Evolutionary conservation across 2,113 vertebrate genomes (phyloP), one percentile per base, ranked within the genome.

Genomic region (Pteruthius melanotis): DNA sequence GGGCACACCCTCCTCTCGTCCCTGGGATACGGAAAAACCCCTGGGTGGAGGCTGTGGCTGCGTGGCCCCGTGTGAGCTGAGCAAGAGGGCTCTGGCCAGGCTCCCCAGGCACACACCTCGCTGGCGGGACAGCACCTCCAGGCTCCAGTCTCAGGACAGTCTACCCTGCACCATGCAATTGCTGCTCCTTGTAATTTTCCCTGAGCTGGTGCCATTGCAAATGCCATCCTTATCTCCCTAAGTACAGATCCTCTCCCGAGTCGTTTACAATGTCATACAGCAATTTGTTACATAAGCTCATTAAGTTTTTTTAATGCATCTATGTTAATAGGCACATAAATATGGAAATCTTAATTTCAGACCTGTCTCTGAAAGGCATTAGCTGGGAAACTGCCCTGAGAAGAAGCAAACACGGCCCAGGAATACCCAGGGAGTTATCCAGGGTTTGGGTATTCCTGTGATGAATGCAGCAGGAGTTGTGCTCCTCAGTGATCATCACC

Each of bases 121-220:
- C 72, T 15, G 42, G 31, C 3, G 7, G 89, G 91, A 71, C 68
- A 9, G 54, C 65, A 23, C 91, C 93, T 95, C 3, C 4, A 85
- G 96, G 87, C 92, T 96, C 76, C 83, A 90, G 86, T 28, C 95
- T 89, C 87, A 79, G 93, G 49, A 71, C 77, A 60, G 81, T 54
- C 69, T 86, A 15, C 80, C 80, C 59, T 37, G 64, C 89, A 80
- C 72, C 76, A 7, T 64, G 90, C 86, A 96, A 95, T 95, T 92
- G 88, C 53, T 96, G 90, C 86, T 93, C 96, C 95, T 96, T 97
- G 88, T 97, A 95, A 96, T 95, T 94, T 94, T 89, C 87, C 47
- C 59, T 7, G 18, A 78, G 85, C 93, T 96, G 95, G 93, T 97
- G 95, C 92, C 96, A 97, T 97, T 96, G 96, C 94, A 96, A 97